These are phyloP conservation scores for Bufo gargarizans DNA, from an alignment of 2,113 vertebrate species.

Conservation along the genomic window DNA sequence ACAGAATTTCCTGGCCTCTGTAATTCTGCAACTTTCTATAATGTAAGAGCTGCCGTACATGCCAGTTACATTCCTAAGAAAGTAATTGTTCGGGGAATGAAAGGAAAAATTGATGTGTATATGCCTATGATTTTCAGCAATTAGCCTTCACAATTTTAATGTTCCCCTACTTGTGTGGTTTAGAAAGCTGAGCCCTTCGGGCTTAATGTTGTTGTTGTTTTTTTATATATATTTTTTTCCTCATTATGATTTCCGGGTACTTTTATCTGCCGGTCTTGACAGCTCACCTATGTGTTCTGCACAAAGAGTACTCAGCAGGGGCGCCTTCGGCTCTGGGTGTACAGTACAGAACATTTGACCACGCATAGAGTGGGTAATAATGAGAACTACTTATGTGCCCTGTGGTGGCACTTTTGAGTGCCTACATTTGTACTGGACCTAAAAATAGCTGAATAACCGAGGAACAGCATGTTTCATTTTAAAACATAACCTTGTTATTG, in stretches of 20 bases:
- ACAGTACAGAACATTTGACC: conserved; percentile 45
- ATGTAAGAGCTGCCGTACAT: background rate
- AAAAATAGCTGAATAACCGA: conserved; percentile 50
- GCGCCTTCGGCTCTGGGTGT: conserved; percentile 31
- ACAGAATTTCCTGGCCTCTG: background rate
- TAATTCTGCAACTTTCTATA: conserved; percentile 28
- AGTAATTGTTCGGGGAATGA: conserved; percentile 38
- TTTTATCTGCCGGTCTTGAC: conserved; percentile 44
- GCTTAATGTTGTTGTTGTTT: conserved; percentile 7
- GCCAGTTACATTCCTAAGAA: conserved; percentile 16
- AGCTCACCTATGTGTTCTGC: conserved; percentile 28
- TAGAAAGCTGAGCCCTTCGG: conserved; percentile 22
- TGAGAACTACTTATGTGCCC: conserved; percentile 49
- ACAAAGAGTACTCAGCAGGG: conserved; percentile 45
- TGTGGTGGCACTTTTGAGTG: conserved; percentile 44
- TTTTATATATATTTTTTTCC: background rate
- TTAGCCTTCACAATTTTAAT: conserved; percentile 24
- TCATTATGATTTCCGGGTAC: conserved; percentile 40
- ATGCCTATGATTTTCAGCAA: conserved; percentile 46
- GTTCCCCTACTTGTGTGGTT: conserved; percentile 14
- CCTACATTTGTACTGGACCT: conserved; percentile 43
- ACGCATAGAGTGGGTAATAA: conserved; percentile 50
- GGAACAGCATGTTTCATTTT: conserved; percentile 50
- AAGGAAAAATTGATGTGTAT: conserved; percentile 11
- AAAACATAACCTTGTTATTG: conserved; percentile 55